Evolutionary conservation across 2,888 invertebrate genomes (phyloP), one percentile per base, ranked within the genome.

Genomic region (Pocota personata): DNA sequence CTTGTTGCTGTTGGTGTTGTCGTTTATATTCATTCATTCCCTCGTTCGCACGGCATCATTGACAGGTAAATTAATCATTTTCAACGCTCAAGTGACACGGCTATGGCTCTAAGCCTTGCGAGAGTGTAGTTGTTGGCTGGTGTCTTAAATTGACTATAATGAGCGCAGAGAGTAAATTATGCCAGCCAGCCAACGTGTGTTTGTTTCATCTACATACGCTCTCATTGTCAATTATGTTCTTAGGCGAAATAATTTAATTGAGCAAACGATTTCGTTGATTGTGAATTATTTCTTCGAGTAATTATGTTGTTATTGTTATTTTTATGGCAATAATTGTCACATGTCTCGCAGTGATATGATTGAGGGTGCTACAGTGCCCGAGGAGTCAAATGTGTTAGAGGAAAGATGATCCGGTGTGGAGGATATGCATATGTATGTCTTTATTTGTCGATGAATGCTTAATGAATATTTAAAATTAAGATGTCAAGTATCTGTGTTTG

Each of bases 61-160:
- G 84, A 75, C 84, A 84, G 82, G 86, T 86, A 82, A 86, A 86
- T 82, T 82, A 86, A 82, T 86, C 76, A 82, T 76, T 84, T 80
- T 37, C 58, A 80, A 76, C 72, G 76, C 40, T 84, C 43, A 80
- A 86, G 64, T 86, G 71, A 82, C 86, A 76, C 32, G 64, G 46
- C 76, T 60, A 48, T 30, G 8, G 19, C 35, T 35, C 58, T 27
- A n/a, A 64, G 73, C 43, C 40, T 66, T 67, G 66, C 40, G 32
- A 40, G 55, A 5, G 12, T 32, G 52, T 50, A 27, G 37, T 12
- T 46, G 16, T 48, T 40, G 35, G 27, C 24, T 76, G 71, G 40
- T 78, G 48, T 57, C 83, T 83, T 57, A 67, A 62, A 73, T 57
- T 78, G 78, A 69, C 52, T 62, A 66, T 78, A 73, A 83, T 78